Evolutionary conservation across 30 jellyfish, hydroid and myxozoan genomes (phyloP).

Genomic region (Aurelia sp.): DNA sequence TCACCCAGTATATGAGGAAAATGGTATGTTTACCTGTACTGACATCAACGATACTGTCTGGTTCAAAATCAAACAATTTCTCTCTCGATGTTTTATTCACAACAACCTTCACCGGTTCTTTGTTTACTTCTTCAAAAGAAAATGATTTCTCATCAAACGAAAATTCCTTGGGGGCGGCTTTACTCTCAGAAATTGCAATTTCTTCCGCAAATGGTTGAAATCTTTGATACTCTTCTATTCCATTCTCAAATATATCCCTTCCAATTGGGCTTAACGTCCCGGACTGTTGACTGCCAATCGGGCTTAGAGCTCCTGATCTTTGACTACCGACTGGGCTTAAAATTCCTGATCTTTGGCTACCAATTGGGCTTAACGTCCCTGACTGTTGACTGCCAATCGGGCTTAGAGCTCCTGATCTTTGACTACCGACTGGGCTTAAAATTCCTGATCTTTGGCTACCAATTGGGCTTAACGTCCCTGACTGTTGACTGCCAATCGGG

Average conservation of each 20-base stretch:
- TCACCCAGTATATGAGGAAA: too few relatives aligned
- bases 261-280: neutral
- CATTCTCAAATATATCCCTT: neutral
- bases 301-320: neutral
- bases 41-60: constrained; percentile 66
- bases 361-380: neutral
- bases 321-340: neutral
- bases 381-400: neutral
- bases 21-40: constrained; percentile 37
- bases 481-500: neutral
- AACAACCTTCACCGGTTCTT: constrained; percentile 6
- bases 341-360: neutral
- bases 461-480: neutral
- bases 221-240: neutral
- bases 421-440: neutral
- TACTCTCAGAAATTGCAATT: neutral
- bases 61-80: constrained; percentile 59
- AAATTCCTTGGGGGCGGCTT: neutral
- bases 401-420: neutral
- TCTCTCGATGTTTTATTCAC: constrained; percentile 21
- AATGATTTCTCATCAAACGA: constrained; percentile 24
- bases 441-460: neutral
- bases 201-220: constrained; percentile 12
- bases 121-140: constrained; percentile 9
- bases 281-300: neutral